Evolutionary conservation across 2,113 vertebrate species (phyloP).

Genomic region (Elephas maximus): DNA sequence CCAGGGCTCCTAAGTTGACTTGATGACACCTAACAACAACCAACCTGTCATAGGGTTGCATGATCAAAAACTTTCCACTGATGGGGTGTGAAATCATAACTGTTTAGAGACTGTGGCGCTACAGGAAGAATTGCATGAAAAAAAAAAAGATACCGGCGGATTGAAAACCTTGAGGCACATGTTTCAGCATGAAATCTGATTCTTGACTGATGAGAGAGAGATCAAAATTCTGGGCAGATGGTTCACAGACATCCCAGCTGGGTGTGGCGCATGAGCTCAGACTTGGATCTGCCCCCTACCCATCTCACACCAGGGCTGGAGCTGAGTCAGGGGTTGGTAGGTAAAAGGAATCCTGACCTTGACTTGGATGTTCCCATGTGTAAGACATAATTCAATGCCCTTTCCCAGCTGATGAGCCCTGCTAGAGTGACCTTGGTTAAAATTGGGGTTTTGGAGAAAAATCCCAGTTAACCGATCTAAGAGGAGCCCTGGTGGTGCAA

Average conservation of each 20-base stretch:
- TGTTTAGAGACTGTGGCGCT: neutral
- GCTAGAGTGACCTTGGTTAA: neutral
- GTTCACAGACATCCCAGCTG: neutral
- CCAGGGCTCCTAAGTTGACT: too few relatives aligned
- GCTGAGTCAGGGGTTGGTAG: conserved; percentile 10
- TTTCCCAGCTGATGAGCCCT: neutral
- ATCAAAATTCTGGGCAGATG: neutral
- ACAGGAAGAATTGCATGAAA: neutral
- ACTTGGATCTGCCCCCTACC: neutral
- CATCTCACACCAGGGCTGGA: neutral
- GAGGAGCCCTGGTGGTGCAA: too few relatives aligned
- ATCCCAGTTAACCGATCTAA: neutral
- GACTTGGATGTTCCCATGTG: neutral
- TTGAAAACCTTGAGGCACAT: neutral
- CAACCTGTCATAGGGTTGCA: neutral
- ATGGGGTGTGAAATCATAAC: neutral
- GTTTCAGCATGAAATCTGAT: conserved; percentile 31
- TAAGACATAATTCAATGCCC: neutral
- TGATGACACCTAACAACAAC: too few relatives aligned
- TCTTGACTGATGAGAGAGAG: neutral
- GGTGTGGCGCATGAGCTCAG: neutral
- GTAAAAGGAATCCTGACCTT: neutral
- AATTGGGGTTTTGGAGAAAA: conserved; percentile 3
- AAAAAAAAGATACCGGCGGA: neutral
- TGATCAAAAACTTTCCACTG: neutral